These are phyloP conservation scores for Agelastica alni DNA, from an alignment of 2,888 invertebrate genomes.

Conservation along the genomic window DNA sequence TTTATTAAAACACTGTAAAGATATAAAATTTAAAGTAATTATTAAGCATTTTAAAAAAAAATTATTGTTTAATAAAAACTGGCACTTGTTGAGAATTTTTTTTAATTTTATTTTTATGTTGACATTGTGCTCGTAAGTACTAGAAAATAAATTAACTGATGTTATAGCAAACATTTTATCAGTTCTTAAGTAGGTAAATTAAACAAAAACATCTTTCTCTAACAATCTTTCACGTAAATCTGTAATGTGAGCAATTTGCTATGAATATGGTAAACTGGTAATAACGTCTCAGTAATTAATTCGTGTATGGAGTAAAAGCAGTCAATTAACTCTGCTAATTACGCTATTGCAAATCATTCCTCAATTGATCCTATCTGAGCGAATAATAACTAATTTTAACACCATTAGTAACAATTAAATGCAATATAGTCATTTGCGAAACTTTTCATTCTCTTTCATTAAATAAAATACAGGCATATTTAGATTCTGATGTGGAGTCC, in stretches of 20 bases:
- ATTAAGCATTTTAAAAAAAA: too few relatives aligned
- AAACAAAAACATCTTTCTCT: constrained; percentile 25
- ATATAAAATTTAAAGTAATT: too few relatives aligned
- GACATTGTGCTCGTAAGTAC: constrained; percentile 4
- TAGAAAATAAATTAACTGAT: constrained; percentile 19
- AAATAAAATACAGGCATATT: constrained; percentile 26
- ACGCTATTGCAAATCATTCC: constrained; percentile 34
- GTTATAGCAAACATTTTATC: constrained; percentile 9
- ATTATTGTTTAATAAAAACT: too few relatives aligned
- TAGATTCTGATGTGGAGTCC: constrained; percentile 9
- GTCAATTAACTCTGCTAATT: constrained; percentile 38
- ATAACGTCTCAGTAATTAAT: constrained; percentile 31
- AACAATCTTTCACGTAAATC: constrained; percentile 27
- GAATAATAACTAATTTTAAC: constrained; percentile 36
- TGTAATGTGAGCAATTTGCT: constrained; percentile 26
- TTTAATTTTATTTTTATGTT: too few relatives aligned
- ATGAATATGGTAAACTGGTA: constrained; percentile 31
- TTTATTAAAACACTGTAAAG: too few relatives aligned
- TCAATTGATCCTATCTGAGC: constrained; percentile 31
- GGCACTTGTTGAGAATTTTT: too few relatives aligned
- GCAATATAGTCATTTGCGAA: constrained; percentile 35
- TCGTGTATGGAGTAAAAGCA: constrained; percentile 38
- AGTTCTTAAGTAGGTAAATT: constrained; percentile 24
- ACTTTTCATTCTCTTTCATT: constrained; percentile 32
- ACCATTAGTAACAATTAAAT: constrained; percentile 32